These are phyloP conservation scores for Atrichornis clamosus DNA, from an alignment of 2,113 vertebrate genomes.

Conservation along the genomic window DNA sequence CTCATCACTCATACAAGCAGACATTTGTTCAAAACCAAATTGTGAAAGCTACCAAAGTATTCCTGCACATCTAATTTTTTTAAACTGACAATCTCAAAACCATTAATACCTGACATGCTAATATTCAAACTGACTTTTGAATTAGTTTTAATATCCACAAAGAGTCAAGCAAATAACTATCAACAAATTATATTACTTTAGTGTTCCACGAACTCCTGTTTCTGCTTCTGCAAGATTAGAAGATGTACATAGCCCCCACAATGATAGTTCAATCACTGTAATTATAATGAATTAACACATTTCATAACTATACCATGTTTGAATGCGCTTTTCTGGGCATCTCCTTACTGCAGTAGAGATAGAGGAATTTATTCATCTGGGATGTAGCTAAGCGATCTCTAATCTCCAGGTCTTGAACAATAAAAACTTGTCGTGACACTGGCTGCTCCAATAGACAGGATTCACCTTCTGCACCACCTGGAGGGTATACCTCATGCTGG, in stretches of 20 bases:
- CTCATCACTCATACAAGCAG: not conserved
- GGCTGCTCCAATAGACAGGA: conserved; percentile 79
- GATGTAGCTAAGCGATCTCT: conserved; percentile 93
- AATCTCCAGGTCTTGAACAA: conserved; percentile 95
- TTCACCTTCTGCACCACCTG: conserved; percentile 57
- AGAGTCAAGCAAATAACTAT: not conserved
- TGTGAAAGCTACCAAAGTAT: not conserved
- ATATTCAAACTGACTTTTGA: not conserved
- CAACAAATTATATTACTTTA: not conserved
- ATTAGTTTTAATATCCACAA: not conserved
- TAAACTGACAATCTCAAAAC: not conserved
- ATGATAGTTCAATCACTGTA: not conserved
- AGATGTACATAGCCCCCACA: not conserved
- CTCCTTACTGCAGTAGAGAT: conserved; percentile 93
- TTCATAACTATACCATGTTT: conserved; percentile 82
- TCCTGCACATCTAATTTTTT: not conserved
- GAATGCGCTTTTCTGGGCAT: conserved; percentile 94
- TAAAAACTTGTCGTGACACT: conserved; percentile 90
- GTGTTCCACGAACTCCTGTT: fast-evolving
- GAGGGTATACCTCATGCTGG: conserved; percentile 94
- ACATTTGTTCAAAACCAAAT: not conserved
- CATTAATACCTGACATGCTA: not conserved
- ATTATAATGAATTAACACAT: not conserved
- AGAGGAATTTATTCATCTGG: conserved; percentile 99
- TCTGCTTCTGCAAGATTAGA: not conserved